Conservation (phyloP, 1,140 invertebrate species). For the Hylaeus anthracinus region DNA sequence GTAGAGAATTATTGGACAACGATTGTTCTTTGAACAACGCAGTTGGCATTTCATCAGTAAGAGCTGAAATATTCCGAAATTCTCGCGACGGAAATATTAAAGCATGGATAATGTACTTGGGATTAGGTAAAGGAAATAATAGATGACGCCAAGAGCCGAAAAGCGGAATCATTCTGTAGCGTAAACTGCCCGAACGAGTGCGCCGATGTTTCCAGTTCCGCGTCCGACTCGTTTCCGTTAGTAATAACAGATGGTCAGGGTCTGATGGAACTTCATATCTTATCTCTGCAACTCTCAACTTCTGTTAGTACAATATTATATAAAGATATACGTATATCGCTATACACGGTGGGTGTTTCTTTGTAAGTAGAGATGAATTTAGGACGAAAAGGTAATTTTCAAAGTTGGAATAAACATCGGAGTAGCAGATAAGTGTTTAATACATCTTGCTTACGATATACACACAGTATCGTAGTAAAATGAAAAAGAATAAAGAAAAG, state of each 20-base stretch:
- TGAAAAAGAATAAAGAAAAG: no score
- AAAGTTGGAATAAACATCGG: no score
- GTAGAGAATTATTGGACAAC: background rate
- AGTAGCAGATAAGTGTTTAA: no score
- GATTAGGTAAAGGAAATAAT: constrained; percentile 7
- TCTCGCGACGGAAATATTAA: background rate
- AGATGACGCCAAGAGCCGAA: background rate
- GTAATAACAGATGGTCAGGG: constrained; percentile 62
- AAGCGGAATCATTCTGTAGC: constrained; percentile 26
- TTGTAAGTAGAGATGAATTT: no score
- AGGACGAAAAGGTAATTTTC: background rate
- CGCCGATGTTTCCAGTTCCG: background rate
- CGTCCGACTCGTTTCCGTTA: constrained; percentile 34
- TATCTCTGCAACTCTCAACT: constrained; percentile 66
- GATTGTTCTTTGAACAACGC: no score
- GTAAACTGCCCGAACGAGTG: constrained; percentile 27
- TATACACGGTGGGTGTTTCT: background rate
- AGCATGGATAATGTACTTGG: background rate
- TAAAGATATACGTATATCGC: background rate
- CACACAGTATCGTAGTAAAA: no score
- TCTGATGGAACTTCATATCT: constrained; percentile 71
- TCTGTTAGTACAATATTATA: constrained; percentile 56
- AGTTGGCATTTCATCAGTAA: constrained; percentile 11
- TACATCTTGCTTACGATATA: no score
- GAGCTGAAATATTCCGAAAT: background rate